Base-by-base conservation (phyloP, 2,888 invertebrate genomes). In the Plagodis pulveraria region DNA sequence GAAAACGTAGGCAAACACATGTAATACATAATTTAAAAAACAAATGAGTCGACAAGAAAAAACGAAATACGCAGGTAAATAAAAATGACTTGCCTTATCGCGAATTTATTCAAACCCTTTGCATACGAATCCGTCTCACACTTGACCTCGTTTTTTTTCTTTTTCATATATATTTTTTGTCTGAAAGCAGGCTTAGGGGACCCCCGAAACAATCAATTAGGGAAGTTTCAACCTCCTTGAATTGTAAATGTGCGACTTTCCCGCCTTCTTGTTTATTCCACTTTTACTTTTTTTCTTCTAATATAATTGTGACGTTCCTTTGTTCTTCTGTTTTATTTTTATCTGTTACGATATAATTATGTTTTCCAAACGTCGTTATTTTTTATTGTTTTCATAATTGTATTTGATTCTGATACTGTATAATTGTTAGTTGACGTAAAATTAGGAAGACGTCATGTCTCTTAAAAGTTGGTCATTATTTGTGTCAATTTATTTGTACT, bases 181-280 rank as follows among this genome's bases (percentile, higher is more conserved):
- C 72, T 78, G 78, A 81, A 83, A 83, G 78, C 78, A 71, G 80
- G 81, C 86, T 86, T 83, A 82, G 71, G 80, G 78, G 78, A 76
- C 72, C 74, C 74, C 79, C 71, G 76, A 84, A 87, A 89, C 86
- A 89, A 89, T 89, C 88, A 88, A 89, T 89, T 89, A 88, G 76
- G 80, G 77, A 86, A 86, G 81, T 87, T 87, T 78, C 77, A 78
- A 80, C 80, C 80, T 82, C 77, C 81, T 81, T 83, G 86, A 88
- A 88, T 87, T 88, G 86, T 84, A 87, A 87, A 87, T 87, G 85
- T 78, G 80, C 71, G 75, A 72, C 73, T 73, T 74, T 68, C 56
- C 67, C 70, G 69, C 58, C 68, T 71, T 69, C 61, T 79, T 79
- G 73, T 78, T 73, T 73, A 71, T 71, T 73, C 71, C 68, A 56